Evolutionary conservation across 2,113 vertebrate species (phyloP).

Genomic region (Serilophus lunatus): DNA sequence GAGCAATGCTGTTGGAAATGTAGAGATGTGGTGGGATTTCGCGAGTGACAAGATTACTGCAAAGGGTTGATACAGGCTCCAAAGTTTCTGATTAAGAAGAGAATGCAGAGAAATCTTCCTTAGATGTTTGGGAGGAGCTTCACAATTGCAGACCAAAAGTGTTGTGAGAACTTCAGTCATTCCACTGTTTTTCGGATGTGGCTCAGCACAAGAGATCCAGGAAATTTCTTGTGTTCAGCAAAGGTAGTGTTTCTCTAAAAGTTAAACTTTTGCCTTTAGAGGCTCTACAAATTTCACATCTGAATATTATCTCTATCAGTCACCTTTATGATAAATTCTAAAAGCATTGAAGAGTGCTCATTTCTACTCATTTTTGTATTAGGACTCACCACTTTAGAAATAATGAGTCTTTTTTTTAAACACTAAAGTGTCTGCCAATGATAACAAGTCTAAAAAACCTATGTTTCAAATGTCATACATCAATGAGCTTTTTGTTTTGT

Average conservation of each 20-base stretch:
- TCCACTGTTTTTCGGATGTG: not conserved
- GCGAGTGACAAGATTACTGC: not conserved
- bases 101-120: not conserved
- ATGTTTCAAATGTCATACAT: not conserved
- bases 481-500: no score
- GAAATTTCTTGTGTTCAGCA: not conserved
- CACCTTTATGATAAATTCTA: not conserved
- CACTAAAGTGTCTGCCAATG: not conserved
- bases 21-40: rapidly evolving
- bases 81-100: not conserved
- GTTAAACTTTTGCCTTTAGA: not conserved
- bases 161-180: not conserved
- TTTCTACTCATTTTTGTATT: not conserved
- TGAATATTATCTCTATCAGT: not conserved
- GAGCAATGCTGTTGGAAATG: not conserved
- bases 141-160: not conserved
- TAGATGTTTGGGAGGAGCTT: not conserved
- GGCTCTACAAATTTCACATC: not conserved
- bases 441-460: not conserved
- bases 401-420: not conserved
- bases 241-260: not conserved
- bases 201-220: not conserved
- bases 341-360: not conserved
- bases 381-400: not conserved
- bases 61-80: not conserved